A percentile compares a stretch with the other conserved stretches of the same genome.
These are phyloP conservation scores for Meganola albula DNA, from an alignment of 2,888 invertebrate genomes.

Conservation along the genomic window DNA sequence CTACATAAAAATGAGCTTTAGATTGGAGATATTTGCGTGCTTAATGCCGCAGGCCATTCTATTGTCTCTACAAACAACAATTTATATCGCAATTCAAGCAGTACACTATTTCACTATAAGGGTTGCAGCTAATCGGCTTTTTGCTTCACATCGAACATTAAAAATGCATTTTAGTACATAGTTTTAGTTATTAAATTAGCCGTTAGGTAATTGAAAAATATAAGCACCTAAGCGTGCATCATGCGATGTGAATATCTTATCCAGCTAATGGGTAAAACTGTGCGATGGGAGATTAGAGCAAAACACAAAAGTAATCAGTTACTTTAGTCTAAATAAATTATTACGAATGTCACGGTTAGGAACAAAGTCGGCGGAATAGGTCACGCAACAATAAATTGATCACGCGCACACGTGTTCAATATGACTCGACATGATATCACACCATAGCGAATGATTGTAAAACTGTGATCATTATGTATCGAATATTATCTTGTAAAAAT, in stretches of 20 bases:
- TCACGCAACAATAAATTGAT: slow-evolving; percentile 59
- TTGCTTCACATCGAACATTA: slow-evolving; percentile 61
- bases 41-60: slow-evolving; percentile 38
- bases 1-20: slow-evolving; percentile 44
- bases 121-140: slow-evolving; percentile 48
- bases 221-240: slow-evolving; percentile 42
- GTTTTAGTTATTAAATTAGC: too few species aligned
- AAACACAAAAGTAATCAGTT: slow-evolving; percentile 18
- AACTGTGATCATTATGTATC: too few species aligned
- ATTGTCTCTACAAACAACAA: slow-evolving; percentile 51
- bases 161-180: slow-evolving; percentile 71
- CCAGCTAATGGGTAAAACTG: slow-evolving; percentile 23
- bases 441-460: too few species aligned
- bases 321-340: slow-evolving; percentile 40
- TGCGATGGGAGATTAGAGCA: slow-evolving; percentile 16
- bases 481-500: too few species aligned
- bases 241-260: slow-evolving; percentile 41
- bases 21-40: slow-evolving; percentile 39
- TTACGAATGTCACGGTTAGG: slow-evolving; percentile 55
- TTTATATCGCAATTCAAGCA: slow-evolving; percentile 47
- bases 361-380: slow-evolving; percentile 49
- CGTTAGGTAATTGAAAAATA: slow-evolving; percentile 55
- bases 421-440: slow-evolving; percentile 18
- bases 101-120: slow-evolving; percentile 43
- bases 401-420: slow-evolving; percentile 39